Evolutionary conservation across 2,888 invertebrate species (phyloP).

Genomic region (Xylocampa areola): DNA sequence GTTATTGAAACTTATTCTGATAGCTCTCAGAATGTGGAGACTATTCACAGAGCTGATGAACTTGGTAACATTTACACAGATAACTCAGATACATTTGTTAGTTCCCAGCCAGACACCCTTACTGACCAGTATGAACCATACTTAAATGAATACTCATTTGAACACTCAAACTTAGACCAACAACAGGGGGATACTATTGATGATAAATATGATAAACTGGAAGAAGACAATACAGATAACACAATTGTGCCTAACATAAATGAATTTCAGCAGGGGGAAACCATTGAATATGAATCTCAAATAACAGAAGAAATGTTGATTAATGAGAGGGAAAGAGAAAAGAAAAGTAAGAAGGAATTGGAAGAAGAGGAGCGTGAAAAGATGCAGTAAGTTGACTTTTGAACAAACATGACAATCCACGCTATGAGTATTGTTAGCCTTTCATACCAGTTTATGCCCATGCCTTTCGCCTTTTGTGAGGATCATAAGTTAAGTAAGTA

Average conservation of each 20-base stretch:
- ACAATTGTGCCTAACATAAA: slow-evolving; percentile 68
- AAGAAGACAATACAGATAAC: slow-evolving; percentile 63
- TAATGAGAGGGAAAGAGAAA: slow-evolving; percentile 91
- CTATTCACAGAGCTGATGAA: slow-evolving; percentile 79
- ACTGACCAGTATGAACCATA: slow-evolving; percentile 82
- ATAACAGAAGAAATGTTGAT: slow-evolving; percentile 82
- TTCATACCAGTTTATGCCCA: too few relatives aligned
- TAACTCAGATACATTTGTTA: slow-evolving; percentile 74
- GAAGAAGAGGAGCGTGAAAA: slow-evolving; percentile 98
- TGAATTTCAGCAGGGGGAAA: slow-evolving; percentile 77
- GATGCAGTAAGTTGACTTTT: slow-evolving; percentile 94
- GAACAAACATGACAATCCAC: background rate
- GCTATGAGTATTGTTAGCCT: background rate
- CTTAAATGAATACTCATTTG: slow-evolving; percentile 82
- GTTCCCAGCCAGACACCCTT: slow-evolving; percentile 75
- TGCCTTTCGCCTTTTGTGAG: too few relatives aligned
- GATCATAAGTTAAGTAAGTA: background rate
- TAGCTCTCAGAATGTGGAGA: slow-evolving; percentile 78
- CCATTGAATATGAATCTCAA: slow-evolving; percentile 73
- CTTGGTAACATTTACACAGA: slow-evolving; percentile 85
- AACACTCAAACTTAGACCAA: slow-evolving; percentile 69
- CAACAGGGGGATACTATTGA: slow-evolving; percentile 64
- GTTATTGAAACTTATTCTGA: slow-evolving; percentile 79
- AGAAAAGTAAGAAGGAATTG: slow-evolving; percentile 94
- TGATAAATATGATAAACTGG: slow-evolving; percentile 63